Base-by-base conservation (phyloP, 2,888 invertebrate genomes). In the Cataglyphis albicans region DNA sequence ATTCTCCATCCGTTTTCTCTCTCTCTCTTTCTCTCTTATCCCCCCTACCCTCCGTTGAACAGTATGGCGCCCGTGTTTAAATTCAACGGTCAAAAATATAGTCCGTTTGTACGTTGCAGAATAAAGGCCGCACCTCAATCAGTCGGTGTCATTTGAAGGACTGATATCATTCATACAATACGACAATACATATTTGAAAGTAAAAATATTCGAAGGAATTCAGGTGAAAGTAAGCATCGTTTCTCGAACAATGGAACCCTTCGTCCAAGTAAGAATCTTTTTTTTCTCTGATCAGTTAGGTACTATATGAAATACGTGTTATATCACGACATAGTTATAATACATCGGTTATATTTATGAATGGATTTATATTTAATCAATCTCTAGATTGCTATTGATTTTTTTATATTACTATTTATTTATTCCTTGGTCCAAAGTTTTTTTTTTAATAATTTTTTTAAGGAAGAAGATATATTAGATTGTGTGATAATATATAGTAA, bases 231-330 rank as follows among this genome's bases (percentile, higher is more conserved):
- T 3, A 25, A 41, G 10, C 57, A 9, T 75, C 15, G 15, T 25
- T 7, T 18, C 18, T 12, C 4, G 12, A 5, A 57, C 21, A n/a
- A 96, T 97, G 96, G 96, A 97, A 95, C 96, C 96, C 73, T 96
- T 96, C 92, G 96, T 96, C 90, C 96, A 96, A 96, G 97, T 96
- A 95, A 92, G 95, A 65, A 12, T 41, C 29, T 59, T 59, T 65
- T 48, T 35, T 25, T 3, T 18, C n/a, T 12, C 5, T 7, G n/a
- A n/a, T 29, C 29, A 15, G 9, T 29, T 12, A 32, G n/a, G 44
- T 25, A 5, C 65, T 18, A 7, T 32, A 1, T 7, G 35, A 38
- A 35, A 7, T 35, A 32, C 5, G 35, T 18, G 1, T 32, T 35
- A 55, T n/a, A 29, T 6, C 32, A 2, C 44, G 78, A 41, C 21